phyloP scores from a whole-genome alignment of 2,888 invertebrate genomes.

The Helleia helle region DNA sequence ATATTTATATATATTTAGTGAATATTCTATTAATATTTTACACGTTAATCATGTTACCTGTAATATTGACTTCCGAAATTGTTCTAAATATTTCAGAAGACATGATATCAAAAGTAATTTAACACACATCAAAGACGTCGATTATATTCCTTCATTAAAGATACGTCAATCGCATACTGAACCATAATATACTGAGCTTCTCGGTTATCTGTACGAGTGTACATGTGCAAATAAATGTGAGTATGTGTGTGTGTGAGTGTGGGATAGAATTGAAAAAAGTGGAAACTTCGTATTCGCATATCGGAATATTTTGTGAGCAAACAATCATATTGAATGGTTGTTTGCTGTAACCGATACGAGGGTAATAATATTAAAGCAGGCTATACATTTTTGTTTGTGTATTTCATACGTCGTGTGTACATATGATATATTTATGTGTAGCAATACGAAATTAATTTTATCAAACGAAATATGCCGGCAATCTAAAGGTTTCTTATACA shows the following conservation, averaged over 20 bases:
- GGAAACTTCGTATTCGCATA: constrained; percentile 29
- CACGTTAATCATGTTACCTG: too few relatives aligned
- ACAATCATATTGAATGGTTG: constrained; percentile 20
- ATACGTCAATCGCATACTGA: background rate
- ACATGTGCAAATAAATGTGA: too few relatives aligned
- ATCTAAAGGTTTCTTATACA: too few relatives aligned
- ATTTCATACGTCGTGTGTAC: background rate
- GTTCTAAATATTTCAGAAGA: too few relatives aligned
- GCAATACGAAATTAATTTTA: too few relatives aligned
- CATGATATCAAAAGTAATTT: too few relatives aligned
- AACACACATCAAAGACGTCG: background rate
- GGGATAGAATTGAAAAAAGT: constrained; percentile 62
- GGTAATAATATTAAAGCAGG: constrained; percentile 17
- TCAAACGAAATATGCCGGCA: too few relatives aligned
- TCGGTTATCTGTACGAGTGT: background rate
- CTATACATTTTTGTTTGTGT: background rate
- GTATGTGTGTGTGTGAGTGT: constrained; percentile 14
- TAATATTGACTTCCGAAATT: too few relatives aligned
- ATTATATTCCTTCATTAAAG: background rate
- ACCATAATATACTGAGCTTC: background rate
- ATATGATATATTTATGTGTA: background rate
- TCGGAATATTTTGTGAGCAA: constrained; percentile 21
- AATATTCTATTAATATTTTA: too few relatives aligned
- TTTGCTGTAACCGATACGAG: constrained; percentile 21
- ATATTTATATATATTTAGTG: too few relatives aligned